Percentiles rank a stretch among this genome's conserved stretches.
phyloP scores from a whole-genome alignment of 2,113 vertebrate species.

The Solea senegalensis region DNA sequence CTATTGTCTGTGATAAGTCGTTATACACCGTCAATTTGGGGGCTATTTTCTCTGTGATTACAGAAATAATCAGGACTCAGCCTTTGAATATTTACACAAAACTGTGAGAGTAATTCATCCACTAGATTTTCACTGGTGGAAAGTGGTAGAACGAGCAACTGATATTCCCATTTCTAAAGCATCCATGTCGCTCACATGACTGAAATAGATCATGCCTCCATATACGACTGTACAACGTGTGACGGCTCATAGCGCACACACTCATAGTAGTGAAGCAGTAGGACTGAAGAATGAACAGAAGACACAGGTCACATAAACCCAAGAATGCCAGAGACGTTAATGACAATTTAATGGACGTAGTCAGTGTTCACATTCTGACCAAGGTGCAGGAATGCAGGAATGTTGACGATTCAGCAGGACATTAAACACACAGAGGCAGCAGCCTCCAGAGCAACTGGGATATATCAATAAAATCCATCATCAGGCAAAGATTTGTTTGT shows the following conservation, averaged over 20 bases:
- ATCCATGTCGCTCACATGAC: too few species aligned
- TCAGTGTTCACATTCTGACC: conserved; percentile 49
- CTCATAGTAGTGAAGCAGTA: neutral
- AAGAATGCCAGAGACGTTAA: conserved; percentile 44
- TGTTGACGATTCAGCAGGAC: conserved; percentile 44
- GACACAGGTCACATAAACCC: conserved; percentile 17
- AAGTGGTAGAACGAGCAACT: too few species aligned
- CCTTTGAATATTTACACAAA: too few species aligned
- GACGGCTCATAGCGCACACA: neutral
- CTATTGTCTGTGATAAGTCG: too few species aligned
- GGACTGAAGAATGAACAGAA: neutral
- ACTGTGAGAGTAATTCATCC: too few species aligned
- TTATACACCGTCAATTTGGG: too few species aligned
- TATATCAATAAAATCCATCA: conserved; percentile 1
- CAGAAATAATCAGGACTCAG: too few species aligned
- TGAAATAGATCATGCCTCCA: too few species aligned
- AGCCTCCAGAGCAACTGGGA: conserved; percentile 9
- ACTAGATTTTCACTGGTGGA: too few species aligned
- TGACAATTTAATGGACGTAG: conserved; percentile 31
- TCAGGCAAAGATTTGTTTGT: conserved; percentile 23
- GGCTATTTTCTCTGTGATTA: too few species aligned
- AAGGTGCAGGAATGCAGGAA: conserved; percentile 49
- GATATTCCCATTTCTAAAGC: too few species aligned
- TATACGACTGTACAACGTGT: neutral
- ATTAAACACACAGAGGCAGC: conserved; percentile 46